Base-by-base conservation (phyloP, 2,113 vertebrate genomes). In the Cathartes aura region DNA sequence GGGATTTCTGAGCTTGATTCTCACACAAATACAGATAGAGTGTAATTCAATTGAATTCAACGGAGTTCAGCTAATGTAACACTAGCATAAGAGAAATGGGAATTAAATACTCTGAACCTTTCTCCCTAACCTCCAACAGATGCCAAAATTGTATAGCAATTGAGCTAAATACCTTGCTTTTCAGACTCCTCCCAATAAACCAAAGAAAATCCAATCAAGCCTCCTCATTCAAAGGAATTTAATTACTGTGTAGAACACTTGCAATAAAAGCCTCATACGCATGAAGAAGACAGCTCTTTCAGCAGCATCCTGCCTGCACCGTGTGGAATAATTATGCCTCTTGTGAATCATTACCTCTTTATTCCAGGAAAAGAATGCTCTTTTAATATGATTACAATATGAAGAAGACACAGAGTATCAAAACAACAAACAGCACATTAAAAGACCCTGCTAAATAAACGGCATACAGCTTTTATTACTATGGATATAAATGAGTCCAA, bases 161-260 rank as follows among this genome's bases (percentile, higher is more conserved):
- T 70, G 94, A 92, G 94, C 91, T 94, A 96, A 96, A 89, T 92
- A 82, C 91, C 92, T 93, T 70, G 66, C 89, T 67, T 92, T 86
- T 88, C 89, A 64, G 81, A 86, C 81, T 89, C 95, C 90, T 95
- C 95, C 96, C 92, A 75, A 56, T 86, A 89, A 96, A 92, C 79
- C 66, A 82, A 82, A 94, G 85, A 91, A 96, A 97, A 83, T 82
- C 93, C 90, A 89, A 76, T 92, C 94, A 88, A 89, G 86, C 68
- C 73, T 94, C 81, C 87, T 95, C 71, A 23, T 90, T 73, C 91
- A 90, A 91, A 95, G 83, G 95, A 91, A 80, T 95, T 96, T 93
- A 89, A 96, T 93, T 88, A 78, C 91, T 86, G 89, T 95, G 96
- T 96, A 96, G 96, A 97, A 93, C 94, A 96, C 93, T 96, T 96